Evolutionary conservation across 1,140 invertebrate genomes (phyloP), one percentile per base, ranked within the genome.

Genomic region (Subanguina moxae): DNA sequence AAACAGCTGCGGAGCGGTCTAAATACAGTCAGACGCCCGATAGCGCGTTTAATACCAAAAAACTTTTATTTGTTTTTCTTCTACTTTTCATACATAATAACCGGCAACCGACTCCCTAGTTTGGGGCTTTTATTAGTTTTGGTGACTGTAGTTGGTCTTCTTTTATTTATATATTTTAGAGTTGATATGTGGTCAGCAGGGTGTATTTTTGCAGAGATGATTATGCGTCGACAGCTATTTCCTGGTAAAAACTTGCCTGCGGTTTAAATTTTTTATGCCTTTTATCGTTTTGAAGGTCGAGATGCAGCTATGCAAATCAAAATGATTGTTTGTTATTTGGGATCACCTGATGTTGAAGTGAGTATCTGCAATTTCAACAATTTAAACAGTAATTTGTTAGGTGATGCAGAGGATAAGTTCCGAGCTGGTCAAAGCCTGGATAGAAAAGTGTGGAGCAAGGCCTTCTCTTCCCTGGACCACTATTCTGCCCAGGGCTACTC

Each of bases 141-240:
- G n/a, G n/a, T n/a, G n/a, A n/a, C n/a, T n/a, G n/a, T n/a, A n/a
- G n/a, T n/a, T n/a, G n/a, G n/a, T n/a, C n/a, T n/a, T n/a, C n/a
- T n/a, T n/a, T n/a, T n/a, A n/a, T n/a, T n/a, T 38, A 38, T 5
- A 21, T 52, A n/a, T 13, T 48, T 74, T 17, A 73, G 59, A 83
- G 92, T 98, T 32, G 94, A 97, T 83, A 91, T 97, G n/a, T 97
- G 94, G 94, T 94, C 91, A 45, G 93, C 96, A 27, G 94, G 94
- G 9, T 97, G 94, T 83, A 97, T 97, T 78, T 97, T 97, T 82
- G 94, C 93, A 5, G 94, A 97, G 83, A 87, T 98, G 27, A 87
- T 97, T 0, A 91, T 92, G 57, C 85, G 94, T 64, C 87, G 93
- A 67, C 97, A 97, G 74, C 87, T 98, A 32, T 98, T 98, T 85